A percentile compares a stretch with the other conserved stretches of the same genome.
phyloP scores from a whole-genome alignment of 2,888 invertebrate genomes.

The Leptopterna dolabrata region DNA sequence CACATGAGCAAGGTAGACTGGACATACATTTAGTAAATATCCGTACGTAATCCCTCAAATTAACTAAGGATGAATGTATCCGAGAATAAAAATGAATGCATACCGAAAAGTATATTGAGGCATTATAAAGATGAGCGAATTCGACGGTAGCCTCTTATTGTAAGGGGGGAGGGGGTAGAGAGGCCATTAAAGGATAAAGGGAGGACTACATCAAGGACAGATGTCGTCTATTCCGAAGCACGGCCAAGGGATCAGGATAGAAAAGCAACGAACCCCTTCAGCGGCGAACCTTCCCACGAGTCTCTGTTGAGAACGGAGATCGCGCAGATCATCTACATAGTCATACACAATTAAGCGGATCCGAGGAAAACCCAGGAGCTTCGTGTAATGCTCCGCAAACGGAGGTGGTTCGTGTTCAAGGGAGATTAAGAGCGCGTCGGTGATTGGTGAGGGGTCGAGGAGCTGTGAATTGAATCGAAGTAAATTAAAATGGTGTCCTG shows the following conservation, averaged over 20 bases:
- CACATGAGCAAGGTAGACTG: too few species aligned
- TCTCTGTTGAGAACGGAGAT: not conserved
- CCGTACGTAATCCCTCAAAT: too few species aligned
- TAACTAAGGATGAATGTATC: too few species aligned
- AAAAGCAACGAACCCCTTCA: not conserved
- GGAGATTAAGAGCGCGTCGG: not conserved
- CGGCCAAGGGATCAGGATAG: constrained; percentile 13
- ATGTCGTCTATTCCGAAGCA: constrained; percentile 28
- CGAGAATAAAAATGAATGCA: too few species aligned
- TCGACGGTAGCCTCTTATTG: too few species aligned
- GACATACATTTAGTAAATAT: too few species aligned
- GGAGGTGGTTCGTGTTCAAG: not conserved
- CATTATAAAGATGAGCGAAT: too few species aligned
- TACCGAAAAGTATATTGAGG: too few species aligned
- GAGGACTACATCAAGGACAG: constrained; percentile 1
- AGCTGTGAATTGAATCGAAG: too few species aligned
- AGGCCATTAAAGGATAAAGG: not conserved
- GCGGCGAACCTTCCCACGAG: constrained; percentile 22
- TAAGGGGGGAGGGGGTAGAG: not conserved
- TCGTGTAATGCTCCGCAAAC: not conserved
- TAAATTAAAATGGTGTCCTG: too few species aligned
- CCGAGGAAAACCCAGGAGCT: not conserved
- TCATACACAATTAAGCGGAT: constrained; percentile 4
- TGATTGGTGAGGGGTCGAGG: too few species aligned
- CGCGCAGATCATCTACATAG: constrained; percentile 25